A percentile compares a stretch with the other conserved stretches of the same genome.
These are phyloP conservation scores for Neogobius melanostomus DNA, from an alignment of 2,113 vertebrate species.

Conservation along the genomic window DNA sequence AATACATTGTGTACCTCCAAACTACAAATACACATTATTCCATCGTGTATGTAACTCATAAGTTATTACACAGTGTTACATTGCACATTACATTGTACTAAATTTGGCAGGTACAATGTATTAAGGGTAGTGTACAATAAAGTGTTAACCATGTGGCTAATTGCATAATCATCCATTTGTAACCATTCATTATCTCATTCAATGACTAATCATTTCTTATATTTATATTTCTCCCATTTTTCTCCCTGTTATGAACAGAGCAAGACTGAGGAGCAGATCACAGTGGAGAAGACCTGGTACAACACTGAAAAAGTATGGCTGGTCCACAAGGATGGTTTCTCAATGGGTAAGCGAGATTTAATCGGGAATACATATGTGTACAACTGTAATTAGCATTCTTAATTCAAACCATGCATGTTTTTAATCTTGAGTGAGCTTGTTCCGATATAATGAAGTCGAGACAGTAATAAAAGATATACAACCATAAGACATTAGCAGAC, in stretches of 20 bases:
- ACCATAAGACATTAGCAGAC: slow-evolving; percentile 19
- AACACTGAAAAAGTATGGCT: slow-evolving; percentile 96
- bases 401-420: slow-evolving; percentile 7
- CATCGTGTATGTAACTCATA: too few relatives aligned
- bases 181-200: not conserved
- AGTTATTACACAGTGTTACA: too few relatives aligned
- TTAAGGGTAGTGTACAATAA: too few relatives aligned
- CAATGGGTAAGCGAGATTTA: slow-evolving; percentile 80
- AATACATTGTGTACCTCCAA: too few relatives aligned
- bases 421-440: slow-evolving; percentile 6
- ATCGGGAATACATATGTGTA: not conserved
- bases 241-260: slow-evolving; percentile 68
- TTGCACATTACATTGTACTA: too few relatives aligned
- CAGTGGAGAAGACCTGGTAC: slow-evolving; percentile 88
- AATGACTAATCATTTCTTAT: slow-evolving; percentile 1
- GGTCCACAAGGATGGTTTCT: slow-evolving; percentile 95
- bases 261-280: slow-evolving; percentile 91
- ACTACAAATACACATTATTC: too few relatives aligned
- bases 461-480: slow-evolving; percentile 27
- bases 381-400: not conserved
- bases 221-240: slow-evolving; percentile 2
- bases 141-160: not conserved
- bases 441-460: slow-evolving; percentile 33
- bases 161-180: slow-evolving; percentile 1
- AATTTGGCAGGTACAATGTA: too few relatives aligned